Percentiles rank a stretch among this genome's conserved stretches.
These are phyloP conservation scores for Heliconius melpomene DNA, from an alignment of 1,140 invertebrate genomes.

Conservation along the genomic window DNA sequence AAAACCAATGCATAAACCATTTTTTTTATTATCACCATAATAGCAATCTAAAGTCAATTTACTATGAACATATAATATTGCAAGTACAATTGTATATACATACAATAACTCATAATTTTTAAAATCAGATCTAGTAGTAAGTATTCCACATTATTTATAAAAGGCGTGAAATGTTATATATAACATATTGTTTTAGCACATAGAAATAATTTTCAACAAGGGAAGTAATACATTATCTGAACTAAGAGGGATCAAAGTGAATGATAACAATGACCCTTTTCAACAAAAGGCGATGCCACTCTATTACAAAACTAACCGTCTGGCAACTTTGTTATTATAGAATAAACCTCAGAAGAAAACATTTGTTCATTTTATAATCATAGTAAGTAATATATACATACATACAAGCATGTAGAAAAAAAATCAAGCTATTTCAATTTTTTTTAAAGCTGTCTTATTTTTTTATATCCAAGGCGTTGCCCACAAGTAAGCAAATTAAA, in stretches of 20 bases:
- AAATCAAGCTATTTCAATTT: too few relatives aligned
- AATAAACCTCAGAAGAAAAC: slow-evolving; percentile 11
- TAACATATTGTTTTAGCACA: not conserved
- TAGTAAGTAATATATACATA: not conserved
- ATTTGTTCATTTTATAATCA: not conserved
- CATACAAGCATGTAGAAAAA: not conserved
- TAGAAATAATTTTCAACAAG: slow-evolving; percentile 21
- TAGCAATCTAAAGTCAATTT: not conserved
- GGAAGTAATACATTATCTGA: slow-evolving; percentile 30
- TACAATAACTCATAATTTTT: too few relatives aligned
- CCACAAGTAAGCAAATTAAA: not conserved
- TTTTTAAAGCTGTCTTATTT: too few relatives aligned
- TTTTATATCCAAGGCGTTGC: not conserved
- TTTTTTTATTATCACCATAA: not conserved
- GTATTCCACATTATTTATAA: not conserved
- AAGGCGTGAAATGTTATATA: not conserved
- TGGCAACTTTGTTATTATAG: slow-evolving; percentile 12
- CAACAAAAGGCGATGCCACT: slow-evolving; percentile 46
- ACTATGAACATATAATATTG: not conserved
- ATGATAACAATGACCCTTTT: slow-evolving; percentile 30
- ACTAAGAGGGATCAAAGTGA: slow-evolving; percentile 31
- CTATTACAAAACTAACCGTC: slow-evolving; percentile 23
- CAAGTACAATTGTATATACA: not conserved
- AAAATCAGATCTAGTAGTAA: too few relatives aligned
- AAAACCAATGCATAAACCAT: too few relatives aligned